These are phyloP conservation scores for Colletes latitarsis DNA, from an alignment of 1,140 invertebrate species.

Conservation along the genomic window DNA sequence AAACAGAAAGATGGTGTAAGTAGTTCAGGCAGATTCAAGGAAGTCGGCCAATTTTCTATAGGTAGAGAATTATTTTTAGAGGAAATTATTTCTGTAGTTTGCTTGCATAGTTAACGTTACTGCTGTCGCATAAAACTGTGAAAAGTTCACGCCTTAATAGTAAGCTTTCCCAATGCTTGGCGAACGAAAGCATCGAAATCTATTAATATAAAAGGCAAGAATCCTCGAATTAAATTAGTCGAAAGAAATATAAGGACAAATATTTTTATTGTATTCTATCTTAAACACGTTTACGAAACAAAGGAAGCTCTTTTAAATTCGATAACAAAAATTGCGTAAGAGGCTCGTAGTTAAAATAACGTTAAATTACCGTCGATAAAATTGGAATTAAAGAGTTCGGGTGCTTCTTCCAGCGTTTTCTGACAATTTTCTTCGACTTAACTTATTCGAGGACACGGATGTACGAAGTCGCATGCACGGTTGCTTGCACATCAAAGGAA, in stretches of 20 bases:
- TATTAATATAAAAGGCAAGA: too few relatives aligned
- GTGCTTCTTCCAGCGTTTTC: not conserved
- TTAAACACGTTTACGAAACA: too few relatives aligned
- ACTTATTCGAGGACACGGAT: not conserved
- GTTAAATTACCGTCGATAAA: not conserved
- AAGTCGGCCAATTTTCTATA: slow-evolving; percentile 17
- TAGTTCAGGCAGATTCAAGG: slow-evolving; percentile 18
- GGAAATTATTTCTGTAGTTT: not conserved
- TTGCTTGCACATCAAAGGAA: not conserved
- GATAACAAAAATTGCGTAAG: too few relatives aligned
- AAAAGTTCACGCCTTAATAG: not conserved
- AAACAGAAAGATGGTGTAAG: not conserved
- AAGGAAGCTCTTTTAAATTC: too few relatives aligned
- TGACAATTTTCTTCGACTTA: not conserved
- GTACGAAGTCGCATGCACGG: too few relatives aligned
- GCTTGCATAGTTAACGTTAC: not conserved
- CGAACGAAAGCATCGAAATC: too few relatives aligned
- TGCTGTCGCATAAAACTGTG: not conserved
- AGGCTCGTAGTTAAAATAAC: too few relatives aligned
- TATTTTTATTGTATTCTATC: too few relatives aligned
- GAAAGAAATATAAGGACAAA: too few relatives aligned
- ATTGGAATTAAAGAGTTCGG: not conserved
- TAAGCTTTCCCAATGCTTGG: not conserved
- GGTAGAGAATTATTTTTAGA: slow-evolving; percentile 14
- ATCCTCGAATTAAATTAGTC: too few relatives aligned